Conservation (phyloP, 2,888 invertebrate genomes). For the Leistus spinibarbis region DNA sequence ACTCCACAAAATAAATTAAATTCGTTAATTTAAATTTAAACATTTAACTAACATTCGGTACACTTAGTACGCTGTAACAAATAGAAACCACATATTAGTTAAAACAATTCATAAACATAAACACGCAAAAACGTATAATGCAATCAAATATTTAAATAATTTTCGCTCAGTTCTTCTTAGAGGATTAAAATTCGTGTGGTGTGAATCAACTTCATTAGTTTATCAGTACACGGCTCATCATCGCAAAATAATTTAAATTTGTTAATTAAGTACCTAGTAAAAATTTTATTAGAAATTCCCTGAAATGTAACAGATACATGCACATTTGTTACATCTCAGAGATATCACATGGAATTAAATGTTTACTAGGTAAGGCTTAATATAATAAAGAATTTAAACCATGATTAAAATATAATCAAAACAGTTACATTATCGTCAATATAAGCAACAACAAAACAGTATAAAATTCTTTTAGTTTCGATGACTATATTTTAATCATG, state of each 20-base stretch:
- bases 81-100: slow-evolving; percentile 32
- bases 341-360: too few relatives aligned
- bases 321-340: too few relatives aligned
- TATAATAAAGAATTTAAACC: too few relatives aligned
- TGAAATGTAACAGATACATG: too few relatives aligned
- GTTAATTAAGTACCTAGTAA: neutral
- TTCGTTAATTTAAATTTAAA: slow-evolving; percentile 30
- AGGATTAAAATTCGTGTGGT: neutral
- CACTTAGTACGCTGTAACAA: slow-evolving; percentile 53
- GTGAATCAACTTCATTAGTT: neutral
- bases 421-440: too few relatives aligned
- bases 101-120: neutral
- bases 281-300: neutral
- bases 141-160: slow-evolving; percentile 6
- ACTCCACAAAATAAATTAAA: slow-evolving; percentile 31
- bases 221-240: slow-evolving; percentile 1
- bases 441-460: too few relatives aligned
- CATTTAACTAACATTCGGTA: slow-evolving; percentile 20
- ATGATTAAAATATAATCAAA: neutral
- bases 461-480: too few relatives aligned
- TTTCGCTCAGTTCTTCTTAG: slow-evolving; percentile 11
- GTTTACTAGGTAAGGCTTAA: too few relatives aligned
- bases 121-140: neutral
- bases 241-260: slow-evolving; percentile 8
- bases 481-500: too few relatives aligned